Conservation (phyloP, 2,113 vertebrate species). For the Urocitellus parryii region DNA sequence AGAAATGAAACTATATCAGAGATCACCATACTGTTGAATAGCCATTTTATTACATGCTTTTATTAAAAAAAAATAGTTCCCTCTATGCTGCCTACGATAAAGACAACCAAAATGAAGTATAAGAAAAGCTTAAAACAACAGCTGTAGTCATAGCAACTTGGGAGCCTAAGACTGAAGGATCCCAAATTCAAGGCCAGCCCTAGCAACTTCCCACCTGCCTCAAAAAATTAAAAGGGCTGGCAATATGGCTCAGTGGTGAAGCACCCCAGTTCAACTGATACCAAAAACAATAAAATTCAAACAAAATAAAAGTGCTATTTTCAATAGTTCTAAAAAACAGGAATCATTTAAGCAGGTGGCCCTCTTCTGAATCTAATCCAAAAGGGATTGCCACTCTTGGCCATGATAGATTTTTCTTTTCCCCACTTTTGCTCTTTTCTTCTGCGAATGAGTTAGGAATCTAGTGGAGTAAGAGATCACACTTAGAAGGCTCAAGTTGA, state of each 20-base stretch:
- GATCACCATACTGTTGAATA: neutral
- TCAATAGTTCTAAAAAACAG: neutral
- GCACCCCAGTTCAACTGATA: too few relatives aligned
- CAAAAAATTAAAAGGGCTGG: too few relatives aligned
- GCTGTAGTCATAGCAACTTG: too few relatives aligned
- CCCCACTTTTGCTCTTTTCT: neutral
- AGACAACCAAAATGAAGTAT: neutral
- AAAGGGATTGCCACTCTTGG: neutral
- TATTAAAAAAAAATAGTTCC: neutral
- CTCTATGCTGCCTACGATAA: neutral
- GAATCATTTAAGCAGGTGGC: neutral
- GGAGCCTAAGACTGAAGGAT: too few relatives aligned
- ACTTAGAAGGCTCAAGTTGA: neutral
- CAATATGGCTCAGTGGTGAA: too few relatives aligned
- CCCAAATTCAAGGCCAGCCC: too few relatives aligned
- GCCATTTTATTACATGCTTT: neutral
- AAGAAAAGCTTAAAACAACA: neutral
- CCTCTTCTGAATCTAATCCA: neutral
- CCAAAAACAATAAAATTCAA: too few relatives aligned
- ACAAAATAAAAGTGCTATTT: neutral
- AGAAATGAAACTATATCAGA: neutral
- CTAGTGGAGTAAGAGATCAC: neutral
- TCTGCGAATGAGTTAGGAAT: neutral
- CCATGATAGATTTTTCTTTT: neutral
- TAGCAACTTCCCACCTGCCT: too few relatives aligned